Evolutionary conservation across 2,797 vertebrate genomes (phyloP).

Genomic region (Chaetophractus vellerosus): DNA sequence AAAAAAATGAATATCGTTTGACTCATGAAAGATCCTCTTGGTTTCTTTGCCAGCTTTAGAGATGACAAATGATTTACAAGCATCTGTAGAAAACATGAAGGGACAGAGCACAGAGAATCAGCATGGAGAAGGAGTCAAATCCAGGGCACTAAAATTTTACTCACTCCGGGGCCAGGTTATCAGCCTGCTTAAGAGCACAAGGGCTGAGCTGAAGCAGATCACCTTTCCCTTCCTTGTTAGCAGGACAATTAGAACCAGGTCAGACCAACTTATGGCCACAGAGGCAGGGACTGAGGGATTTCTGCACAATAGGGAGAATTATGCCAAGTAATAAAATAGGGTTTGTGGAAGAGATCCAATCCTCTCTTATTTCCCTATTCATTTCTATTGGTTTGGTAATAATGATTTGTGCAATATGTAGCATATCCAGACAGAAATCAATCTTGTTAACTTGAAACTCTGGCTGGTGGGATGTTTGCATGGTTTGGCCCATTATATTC

Average conservation of each 20-base stretch:
- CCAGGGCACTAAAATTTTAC: neutral
- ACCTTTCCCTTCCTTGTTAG: neutral
- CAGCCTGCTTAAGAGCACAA: neutral
- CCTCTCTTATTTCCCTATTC: neutral
- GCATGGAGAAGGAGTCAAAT: neutral
- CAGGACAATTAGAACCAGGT: accelerated
- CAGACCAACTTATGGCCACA: too few relatives aligned
- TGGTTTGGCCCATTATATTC: neutral
- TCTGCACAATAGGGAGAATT: neutral
- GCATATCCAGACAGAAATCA: neutral
- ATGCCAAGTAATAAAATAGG: neutral
- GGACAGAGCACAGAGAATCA: neutral
- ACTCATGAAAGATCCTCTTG: conserved; percentile 85
- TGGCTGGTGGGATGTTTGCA: neutral
- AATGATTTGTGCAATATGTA: neutral
- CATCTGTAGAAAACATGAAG: conserved; percentile 31
- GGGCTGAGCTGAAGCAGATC: accelerated
- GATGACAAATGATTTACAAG: conserved; percentile 84
- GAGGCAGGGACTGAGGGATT: neutral
- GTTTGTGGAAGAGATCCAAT: neutral
- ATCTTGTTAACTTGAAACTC: neutral
- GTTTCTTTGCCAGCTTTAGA: conserved; percentile 83
- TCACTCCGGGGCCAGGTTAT: neutral
- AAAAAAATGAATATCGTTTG: conserved; percentile 83
- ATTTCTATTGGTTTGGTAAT: neutral